These are phyloP conservation scores for Metallyticus violacea DNA, from an alignment of 2,888 invertebrate genomes.

Conservation along the genomic window DNA sequence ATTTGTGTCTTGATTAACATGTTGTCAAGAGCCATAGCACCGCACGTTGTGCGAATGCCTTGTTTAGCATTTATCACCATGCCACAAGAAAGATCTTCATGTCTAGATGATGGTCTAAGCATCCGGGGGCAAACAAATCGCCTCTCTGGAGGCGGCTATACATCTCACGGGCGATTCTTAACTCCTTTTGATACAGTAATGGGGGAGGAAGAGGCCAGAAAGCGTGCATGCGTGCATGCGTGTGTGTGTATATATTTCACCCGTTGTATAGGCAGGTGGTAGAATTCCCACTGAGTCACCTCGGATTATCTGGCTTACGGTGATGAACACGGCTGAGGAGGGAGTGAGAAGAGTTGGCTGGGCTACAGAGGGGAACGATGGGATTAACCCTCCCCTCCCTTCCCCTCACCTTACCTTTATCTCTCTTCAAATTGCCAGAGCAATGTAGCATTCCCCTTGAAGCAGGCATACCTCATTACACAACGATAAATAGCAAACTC, in stretches of 20 bases:
- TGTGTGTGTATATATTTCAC: conserved; percentile 8
- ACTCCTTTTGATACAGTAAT: not conserved
- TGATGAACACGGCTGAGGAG: conserved; percentile 24
- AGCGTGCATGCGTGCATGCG: no score
- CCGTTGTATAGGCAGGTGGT: conserved; percentile 20
- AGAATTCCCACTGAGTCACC: conserved; percentile 26
- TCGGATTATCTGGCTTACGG: conserved; percentile 29
- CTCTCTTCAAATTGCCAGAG: conserved; percentile 18
- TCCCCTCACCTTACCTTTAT: conserved; percentile 12
- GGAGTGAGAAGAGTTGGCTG: conserved; percentile 6
- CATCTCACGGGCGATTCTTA: not conserved
- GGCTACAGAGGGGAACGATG: not conserved
- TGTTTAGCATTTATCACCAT: not conserved
- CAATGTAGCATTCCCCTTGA: not conserved
- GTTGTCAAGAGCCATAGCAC: not conserved
- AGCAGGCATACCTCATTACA: conserved; percentile 23
- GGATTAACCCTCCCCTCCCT: conserved; percentile 23
- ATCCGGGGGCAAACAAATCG: not conserved
- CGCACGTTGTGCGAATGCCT: not conserved
- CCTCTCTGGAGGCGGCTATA: not conserved
- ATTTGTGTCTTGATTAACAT: not conserved
- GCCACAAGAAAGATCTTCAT: no score
- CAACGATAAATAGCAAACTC: conserved; percentile 23
- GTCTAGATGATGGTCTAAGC: not conserved
- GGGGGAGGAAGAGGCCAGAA: not conserved